Base-by-base conservation (phyloP, 2,797 vertebrate species). In the Bufotes viridis region DNA sequence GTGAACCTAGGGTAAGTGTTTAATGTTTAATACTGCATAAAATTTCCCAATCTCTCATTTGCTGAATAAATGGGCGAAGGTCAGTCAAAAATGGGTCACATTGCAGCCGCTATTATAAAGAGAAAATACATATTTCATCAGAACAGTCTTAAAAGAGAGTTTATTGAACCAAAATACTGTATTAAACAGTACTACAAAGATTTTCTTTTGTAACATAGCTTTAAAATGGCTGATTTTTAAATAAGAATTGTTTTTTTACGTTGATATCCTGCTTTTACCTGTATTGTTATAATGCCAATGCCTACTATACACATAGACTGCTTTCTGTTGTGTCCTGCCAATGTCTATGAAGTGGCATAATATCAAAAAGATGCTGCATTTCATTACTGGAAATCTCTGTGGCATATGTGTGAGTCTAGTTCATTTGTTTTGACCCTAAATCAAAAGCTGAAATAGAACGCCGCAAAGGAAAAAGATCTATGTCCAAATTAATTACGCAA, bases 401-500 rank as follows among this genome's bases (percentile, higher is more conserved):
- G 22, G n/a, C 78, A 80, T 80, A 51, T 80, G 53, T 80, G 53
- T 57, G 53, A 80, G 78, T 80, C 78, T 80, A 80, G 78, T 80
- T 80, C 78, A 80, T 80, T 80, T 80, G 78, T 58, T 80, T 58
- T 80, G 78, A 80, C 78, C 78, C 57, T 80, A 57, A 80, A 80
- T 80, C 53, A 61, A 60, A 80, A 34, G 78, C 78, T 29, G 24
- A 80, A 80, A 80, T 60, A 26, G 78, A 80, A 80, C 29, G 78
- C 55, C 57, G 20, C 78, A 58, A 57, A 80, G 55, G 26, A 80
- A 79, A 79, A 79, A 80, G 57, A 57, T 80, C 57, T 80, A 80
- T 80, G 78, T 34, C 78, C 78, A 80, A 80, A 80, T 80, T 80
- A 80, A 80, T 80, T 80, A 80, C 24, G 57, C 78, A 80, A 80